Percentiles rank a stretch among this genome's conserved stretches.
Evolutionary conservation across 2,797 vertebrate species (phyloP).

Genomic region (Melanotaenia nigrans): DNA sequence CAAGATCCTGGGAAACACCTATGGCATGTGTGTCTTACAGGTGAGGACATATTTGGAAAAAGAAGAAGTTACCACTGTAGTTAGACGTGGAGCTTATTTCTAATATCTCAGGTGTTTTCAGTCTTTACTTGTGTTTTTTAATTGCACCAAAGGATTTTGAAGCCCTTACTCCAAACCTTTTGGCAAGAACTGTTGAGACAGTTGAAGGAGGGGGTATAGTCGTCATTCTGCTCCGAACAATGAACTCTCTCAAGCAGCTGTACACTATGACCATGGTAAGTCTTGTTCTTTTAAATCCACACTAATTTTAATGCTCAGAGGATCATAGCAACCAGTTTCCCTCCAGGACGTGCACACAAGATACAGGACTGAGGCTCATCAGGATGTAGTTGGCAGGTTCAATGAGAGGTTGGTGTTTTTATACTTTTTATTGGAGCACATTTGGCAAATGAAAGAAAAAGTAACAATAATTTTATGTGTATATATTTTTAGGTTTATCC

Average conservation of each 20-base stretch:
- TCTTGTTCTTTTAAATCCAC: background rate
- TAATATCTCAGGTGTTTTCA: background rate
- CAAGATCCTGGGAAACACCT: constrained; percentile 97
- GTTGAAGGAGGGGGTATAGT: constrained; percentile 96
- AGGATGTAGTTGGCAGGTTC: constrained; percentile 95
- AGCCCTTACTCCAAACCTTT: constrained; percentile 93
- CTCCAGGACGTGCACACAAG: constrained; percentile 93
- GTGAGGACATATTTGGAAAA: constrained; percentile 65
- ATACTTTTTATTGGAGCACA: background rate
- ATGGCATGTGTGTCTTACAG: constrained; percentile 97
- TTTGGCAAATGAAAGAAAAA: background rate
- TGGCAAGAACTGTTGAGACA: constrained; percentile 95
- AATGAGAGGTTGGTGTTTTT: constrained; percentile 89
- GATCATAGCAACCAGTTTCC: constrained; percentile 5
- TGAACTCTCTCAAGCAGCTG: constrained; percentile 97
- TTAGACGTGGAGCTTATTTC: background rate
- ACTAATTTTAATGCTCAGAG: background rate
- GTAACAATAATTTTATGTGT: background rate
- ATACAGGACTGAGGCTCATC: constrained; percentile 96
- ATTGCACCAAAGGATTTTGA: constrained; percentile 90
- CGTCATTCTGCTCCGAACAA: constrained; percentile 91
- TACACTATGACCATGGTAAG: constrained; percentile 97
- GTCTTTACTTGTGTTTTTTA: background rate
- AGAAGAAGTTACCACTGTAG: background rate
- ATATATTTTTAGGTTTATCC: constrained; percentile 87